Evolutionary conservation across 37 sponge, comb jelly and placozoan species (phyloP).

Genomic region (Cliona cf. orientalis): DNA sequence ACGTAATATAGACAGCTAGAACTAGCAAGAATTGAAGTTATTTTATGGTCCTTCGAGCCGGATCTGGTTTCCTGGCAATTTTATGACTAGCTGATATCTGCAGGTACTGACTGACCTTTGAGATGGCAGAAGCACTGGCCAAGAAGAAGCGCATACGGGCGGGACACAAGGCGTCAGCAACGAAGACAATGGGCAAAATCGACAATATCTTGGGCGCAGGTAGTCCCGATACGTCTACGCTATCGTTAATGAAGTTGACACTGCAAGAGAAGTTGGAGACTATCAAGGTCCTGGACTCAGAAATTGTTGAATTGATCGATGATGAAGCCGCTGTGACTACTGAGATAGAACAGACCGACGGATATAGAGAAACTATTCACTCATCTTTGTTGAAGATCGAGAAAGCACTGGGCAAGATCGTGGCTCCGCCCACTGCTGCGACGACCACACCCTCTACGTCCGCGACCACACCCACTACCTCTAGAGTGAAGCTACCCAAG

Average conservation of each 20-base stretch:
- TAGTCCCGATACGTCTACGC: background rate
- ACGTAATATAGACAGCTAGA: too few species aligned
- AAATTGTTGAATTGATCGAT: background rate
- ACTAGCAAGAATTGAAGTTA: background rate
- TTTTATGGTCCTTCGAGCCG: conserved; percentile 36
- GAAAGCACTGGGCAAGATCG: background rate
- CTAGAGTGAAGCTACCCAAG: conserved; percentile 28
- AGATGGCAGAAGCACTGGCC: conserved; percentile 9
- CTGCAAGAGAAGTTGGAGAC: conserved; percentile 9
- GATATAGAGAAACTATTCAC: background rate
- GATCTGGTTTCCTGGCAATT: background rate
- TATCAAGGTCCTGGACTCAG: conserved; percentile 10
- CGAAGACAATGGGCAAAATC: background rate
- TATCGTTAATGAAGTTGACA: background rate
- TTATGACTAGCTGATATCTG: background rate
- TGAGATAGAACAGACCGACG: conserved; percentile 28
- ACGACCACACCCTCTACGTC: conserved; percentile 1
- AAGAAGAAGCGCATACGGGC: conserved; percentile 7
- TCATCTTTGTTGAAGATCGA: background rate
- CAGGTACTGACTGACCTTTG: background rate
- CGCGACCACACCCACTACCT: background rate
- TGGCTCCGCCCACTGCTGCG: background rate
- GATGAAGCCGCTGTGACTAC: background rate
- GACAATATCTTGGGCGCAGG: background rate
- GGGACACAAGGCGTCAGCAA: conserved; percentile 37